A percentile compares a stretch with the other conserved stretches of the same genome.
Evolutionary conservation across 1,140 invertebrate genomes (phyloP).

Genomic region (Muscidifurax raptorellus): DNA sequence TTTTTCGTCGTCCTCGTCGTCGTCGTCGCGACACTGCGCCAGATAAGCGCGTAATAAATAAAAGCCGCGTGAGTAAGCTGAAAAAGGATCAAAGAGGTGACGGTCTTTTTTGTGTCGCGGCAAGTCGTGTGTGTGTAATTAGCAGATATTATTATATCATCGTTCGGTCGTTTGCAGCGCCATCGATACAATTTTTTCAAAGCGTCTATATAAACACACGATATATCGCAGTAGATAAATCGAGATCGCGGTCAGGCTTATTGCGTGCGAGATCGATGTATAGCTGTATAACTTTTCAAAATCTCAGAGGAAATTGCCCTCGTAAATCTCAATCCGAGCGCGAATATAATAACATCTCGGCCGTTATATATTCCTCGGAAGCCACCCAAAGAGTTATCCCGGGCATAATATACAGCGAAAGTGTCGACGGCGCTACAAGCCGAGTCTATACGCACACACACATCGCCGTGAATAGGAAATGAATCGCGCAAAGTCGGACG

Average conservation of each 20-base stretch:
- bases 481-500: constrained; percentile 10
- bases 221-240: no score
- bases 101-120: constrained; percentile 3
- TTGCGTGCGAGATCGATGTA: no score
- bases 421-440: constrained; percentile 55
- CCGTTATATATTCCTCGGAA: neutral
- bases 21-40: constrained; percentile 36
- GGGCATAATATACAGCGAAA: constrained; percentile 50
- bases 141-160: no score
- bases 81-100: constrained; percentile 56
- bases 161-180: no score
- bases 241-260: no score
- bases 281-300: neutral
- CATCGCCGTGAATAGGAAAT: constrained; percentile 41
- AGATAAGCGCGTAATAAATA: constrained; percentile 70
- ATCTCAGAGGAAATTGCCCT: neutral
- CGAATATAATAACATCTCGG: neutral
- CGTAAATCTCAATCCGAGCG: neutral
- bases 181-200: no score
- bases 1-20: neutral
- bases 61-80: constrained; percentile 66
- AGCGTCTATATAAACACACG: no score
- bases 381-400: neutral
- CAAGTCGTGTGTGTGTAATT: no score
- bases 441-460: constrained; percentile 39